These are phyloP conservation scores for Zaprionus gabonicus DNA, from an alignment of 1,140 invertebrate species.

Conservation along the genomic window DNA sequence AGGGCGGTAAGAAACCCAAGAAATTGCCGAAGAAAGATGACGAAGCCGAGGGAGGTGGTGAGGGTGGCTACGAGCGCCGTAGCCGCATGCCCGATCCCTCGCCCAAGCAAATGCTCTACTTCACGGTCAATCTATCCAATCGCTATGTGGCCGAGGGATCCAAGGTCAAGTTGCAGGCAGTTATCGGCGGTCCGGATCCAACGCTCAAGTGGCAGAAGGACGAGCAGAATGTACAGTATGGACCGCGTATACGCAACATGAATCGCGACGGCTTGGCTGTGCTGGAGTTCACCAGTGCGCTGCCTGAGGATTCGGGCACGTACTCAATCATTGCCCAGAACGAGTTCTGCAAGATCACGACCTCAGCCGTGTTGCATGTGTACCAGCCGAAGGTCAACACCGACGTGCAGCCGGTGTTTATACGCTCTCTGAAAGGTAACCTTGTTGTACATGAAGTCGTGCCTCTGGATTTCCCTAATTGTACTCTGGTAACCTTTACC, in stretches of 20 bases:
- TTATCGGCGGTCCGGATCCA: conserved; percentile 75
- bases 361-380: conserved; percentile 85
- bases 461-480: neutral
- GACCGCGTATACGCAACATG: conserved; percentile 74
- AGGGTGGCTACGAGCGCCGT: conserved; percentile 76
- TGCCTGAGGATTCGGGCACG: conserved; percentile 81
- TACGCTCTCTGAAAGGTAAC: conserved; percentile 83
- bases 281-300: conserved; percentile 85
- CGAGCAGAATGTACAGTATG: conserved; percentile 74
- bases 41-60: conserved; percentile 62
- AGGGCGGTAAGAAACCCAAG: conserved; percentile 47
- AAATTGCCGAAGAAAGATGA: conserved; percentile 65
- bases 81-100: conserved; percentile 76
- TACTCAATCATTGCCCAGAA: conserved; percentile 86
- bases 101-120: conserved; percentile 81
- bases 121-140: conserved; percentile 78
- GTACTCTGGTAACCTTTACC: neutral
- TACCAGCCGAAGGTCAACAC: conserved; percentile 74
- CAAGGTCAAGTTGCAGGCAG: conserved; percentile 81
- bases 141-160: conserved; percentile 81
- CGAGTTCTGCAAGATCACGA: conserved; percentile 85
- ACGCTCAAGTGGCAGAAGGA: conserved; percentile 81
- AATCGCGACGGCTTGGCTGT: conserved; percentile 85
- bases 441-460: conserved; percentile 15
- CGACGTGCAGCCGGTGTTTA: conserved; percentile 79